These are phyloP conservation scores for Zaprionus kolodkinae DNA, from an alignment of 1,140 invertebrate genomes.

Conservation along the genomic window DNA sequence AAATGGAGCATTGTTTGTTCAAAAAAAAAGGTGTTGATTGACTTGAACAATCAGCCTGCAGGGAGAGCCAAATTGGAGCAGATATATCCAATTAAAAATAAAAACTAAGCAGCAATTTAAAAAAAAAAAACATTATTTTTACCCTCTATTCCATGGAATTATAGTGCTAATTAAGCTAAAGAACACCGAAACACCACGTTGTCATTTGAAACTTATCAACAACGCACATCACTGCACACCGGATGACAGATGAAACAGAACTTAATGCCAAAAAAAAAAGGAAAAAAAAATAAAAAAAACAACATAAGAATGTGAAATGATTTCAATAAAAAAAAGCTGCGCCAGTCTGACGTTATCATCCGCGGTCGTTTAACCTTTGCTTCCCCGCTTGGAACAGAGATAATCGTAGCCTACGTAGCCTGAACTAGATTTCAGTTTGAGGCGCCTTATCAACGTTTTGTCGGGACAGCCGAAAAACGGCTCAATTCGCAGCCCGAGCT, in stretches of 20 bases:
- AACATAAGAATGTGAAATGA: constrained; percentile 7
- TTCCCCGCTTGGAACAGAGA: constrained; percentile 46
- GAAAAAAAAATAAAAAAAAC: constrained; percentile 35
- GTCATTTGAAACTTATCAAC: constrained; percentile 57
- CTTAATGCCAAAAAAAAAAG: constrained; percentile 42
- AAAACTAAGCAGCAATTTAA: not conserved
- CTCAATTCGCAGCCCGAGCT: constrained; percentile 8
- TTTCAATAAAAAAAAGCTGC: constrained; percentile 20
- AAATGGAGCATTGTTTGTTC: constrained; percentile 39
- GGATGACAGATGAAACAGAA: constrained; percentile 59
- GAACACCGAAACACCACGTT: constrained; percentile 30
- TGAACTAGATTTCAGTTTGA: constrained; percentile 68
- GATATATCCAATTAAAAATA: not conserved
- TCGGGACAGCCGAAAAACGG: constrained; percentile 29
- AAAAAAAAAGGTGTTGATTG: constrained; percentile 39
- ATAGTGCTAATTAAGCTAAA: not conserved
- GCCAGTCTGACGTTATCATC: constrained; percentile 27
- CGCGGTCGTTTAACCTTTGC: constrained; percentile 61
- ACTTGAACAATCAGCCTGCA: not conserved
- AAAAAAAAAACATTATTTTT: no score
- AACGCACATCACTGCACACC: constrained; percentile 40
- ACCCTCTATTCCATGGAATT: not conserved
- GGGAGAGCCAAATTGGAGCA: not conserved
- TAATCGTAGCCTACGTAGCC: constrained; percentile 48
- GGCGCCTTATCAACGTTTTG: constrained; percentile 46